Conservation (phyloP, 2,113 vertebrate genomes). For the Oryzias celebensis region DNA sequence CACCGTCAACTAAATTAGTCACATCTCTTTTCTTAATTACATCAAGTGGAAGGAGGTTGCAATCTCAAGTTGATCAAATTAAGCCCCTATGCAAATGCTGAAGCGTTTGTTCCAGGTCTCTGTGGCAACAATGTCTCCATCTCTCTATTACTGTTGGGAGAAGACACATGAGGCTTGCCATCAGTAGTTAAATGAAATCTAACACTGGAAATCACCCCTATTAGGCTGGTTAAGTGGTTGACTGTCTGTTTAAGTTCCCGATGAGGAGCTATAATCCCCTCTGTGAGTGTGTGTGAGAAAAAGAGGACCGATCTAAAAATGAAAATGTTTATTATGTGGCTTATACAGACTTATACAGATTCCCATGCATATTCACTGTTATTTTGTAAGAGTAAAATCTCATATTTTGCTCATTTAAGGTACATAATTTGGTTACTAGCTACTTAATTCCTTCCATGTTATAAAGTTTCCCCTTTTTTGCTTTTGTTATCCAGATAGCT, state of each 20-base stretch:
- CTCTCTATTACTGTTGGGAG: conserved; percentile 53
- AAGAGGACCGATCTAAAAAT: conserved; percentile 1
- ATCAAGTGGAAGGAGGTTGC: conserved; percentile 80
- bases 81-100: conserved; percentile 76
- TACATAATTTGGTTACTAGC: too few relatives aligned
- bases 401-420: too few relatives aligned
- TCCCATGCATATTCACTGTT: too few relatives aligned
- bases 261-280: conserved; percentile 70
- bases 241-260: conserved; percentile 63
- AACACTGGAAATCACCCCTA: conserved; percentile 69
- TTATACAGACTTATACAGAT: not conserved
- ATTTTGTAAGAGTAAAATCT: too few relatives aligned
- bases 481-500: too few relatives aligned
- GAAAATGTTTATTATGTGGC: conserved; percentile 3
- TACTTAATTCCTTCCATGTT: too few relatives aligned
- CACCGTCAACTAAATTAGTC: conserved; percentile 80
- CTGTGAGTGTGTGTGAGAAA: conserved; percentile 4
- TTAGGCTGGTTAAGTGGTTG: conserved; percentile 70
- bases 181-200: conserved; percentile 72
- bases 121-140: conserved; percentile 64
- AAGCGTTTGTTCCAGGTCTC: conserved; percentile 56
- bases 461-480: too few relatives aligned
- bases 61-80: conserved; percentile 84
- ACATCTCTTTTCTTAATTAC: conserved; percentile 81
- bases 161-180: conserved; percentile 57